Base-by-base conservation (phyloP, 2,888 invertebrate genomes). In the Scaptomyza cyrtandrae region DNA sequence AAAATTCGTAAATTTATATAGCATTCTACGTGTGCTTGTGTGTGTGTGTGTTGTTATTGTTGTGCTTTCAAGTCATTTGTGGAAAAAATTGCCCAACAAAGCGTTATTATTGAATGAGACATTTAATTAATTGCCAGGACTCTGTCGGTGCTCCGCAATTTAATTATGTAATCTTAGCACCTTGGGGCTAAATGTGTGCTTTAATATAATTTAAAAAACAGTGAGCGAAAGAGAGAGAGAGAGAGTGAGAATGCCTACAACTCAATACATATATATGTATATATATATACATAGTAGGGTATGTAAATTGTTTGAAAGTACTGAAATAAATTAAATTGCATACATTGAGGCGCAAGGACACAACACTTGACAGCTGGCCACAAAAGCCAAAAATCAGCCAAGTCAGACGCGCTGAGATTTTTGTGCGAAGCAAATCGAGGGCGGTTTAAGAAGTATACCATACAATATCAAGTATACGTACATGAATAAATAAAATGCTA, bases 41-140 rank as follows among this genome's bases (percentile, higher is more conserved):
- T 59, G 45, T 48, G 39, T 64, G 45, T 64, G 44, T 50, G 39
- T 19, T 59, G 43, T 31, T 56, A 11, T 56, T 67, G 61, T 59
- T 60, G 73, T 70, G 65, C 71, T 76, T 88, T 79, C 80, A 79
- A 84, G 85, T 65, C 87, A 70, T 84, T 86, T 87, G 75, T 74
- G 78, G 78, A 75, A 89, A 88, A 86, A 78, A 78, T 78, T 80
- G 77, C 73, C 64, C 75, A 86, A 78, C 87, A 85, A 89, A 88
- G 85, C 87, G 85, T 88, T 87, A 89, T 80, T 88, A 89, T n/a
- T n/a, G n/a, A 88, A 89, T 84, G 86, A 76, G 80, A 81, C 89
- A 86, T 82, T 88, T 87, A 88, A 88, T 89, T 89, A 89, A 89
- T 88, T 88, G 82, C 84, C 60, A 59, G 64, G 75, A 65, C 37